phyloP scores from a whole-genome alignment of 2,888 invertebrate genomes.

The Cacoxenus indagator region DNA sequence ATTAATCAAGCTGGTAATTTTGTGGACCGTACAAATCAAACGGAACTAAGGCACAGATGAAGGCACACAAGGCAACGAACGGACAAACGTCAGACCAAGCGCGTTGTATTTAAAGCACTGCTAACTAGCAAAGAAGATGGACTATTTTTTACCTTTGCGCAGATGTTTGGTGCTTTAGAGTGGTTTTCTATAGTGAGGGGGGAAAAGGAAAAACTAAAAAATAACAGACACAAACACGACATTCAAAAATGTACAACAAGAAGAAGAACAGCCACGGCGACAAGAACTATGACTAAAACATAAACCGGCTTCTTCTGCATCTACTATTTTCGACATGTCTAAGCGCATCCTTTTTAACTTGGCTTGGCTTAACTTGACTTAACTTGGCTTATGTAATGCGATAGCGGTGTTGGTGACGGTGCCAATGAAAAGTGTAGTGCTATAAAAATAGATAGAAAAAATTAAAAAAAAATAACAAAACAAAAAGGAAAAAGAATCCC shows the following conservation, averaged over 20 bases:
- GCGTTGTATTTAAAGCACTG: conserved; percentile 7
- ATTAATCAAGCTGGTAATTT: conserved; percentile 19
- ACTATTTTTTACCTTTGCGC: neutral
- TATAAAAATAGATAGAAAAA: neutral
- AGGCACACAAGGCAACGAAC: neutral
- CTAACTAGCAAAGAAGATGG: neutral
- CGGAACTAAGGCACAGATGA: neutral
- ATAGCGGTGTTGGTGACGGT: conserved; percentile 9
- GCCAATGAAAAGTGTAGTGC: neutral
- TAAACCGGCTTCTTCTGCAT: neutral
- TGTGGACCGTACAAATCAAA: conserved; percentile 4
- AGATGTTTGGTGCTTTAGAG: neutral
- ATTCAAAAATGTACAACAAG: conserved; percentile 5
- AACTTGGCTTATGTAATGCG: conserved; percentile 17
- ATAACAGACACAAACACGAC: conserved; percentile 9
- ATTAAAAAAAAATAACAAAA: neutral
- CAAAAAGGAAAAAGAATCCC: neutral
- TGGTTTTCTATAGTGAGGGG: too few relatives aligned
- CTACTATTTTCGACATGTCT: neutral
- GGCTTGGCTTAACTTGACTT: neutral
- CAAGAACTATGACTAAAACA: neutral
- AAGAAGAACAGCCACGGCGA: neutral
- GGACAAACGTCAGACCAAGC: conserved; percentile 5
- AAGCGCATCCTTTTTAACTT: conserved; percentile 9
- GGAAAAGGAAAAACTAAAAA: neutral